A percentile compares a stretch with the other conserved stretches of the same genome.
Evolutionary conservation across 2,888 invertebrate genomes (phyloP).

Genomic region (Drosophila diplacantha): DNA sequence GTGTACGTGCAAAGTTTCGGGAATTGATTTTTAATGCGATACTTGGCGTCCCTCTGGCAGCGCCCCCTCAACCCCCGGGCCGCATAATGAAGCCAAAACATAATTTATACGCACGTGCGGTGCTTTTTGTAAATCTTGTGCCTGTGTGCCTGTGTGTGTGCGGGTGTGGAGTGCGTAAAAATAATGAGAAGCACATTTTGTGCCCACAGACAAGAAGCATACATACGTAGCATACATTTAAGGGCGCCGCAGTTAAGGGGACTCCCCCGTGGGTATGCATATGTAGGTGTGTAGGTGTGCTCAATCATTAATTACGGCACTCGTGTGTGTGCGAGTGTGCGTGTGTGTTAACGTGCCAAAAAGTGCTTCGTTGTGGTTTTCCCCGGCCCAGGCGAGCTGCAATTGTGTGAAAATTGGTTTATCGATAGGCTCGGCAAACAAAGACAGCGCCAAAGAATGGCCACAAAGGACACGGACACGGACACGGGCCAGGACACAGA

Average conservation of each 20-base stretch:
- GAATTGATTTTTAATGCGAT: constrained; percentile 70
- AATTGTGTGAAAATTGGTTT: constrained; percentile 64
- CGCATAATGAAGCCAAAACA: constrained; percentile 67
- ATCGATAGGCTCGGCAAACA: constrained; percentile 55
- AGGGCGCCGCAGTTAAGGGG: constrained; percentile 11
- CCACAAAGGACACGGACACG: constrained; percentile 19
- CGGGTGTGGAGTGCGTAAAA: constrained; percentile 49
- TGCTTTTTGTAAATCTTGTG: constrained; percentile 22
- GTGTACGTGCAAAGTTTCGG: constrained; percentile 64
- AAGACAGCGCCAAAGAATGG: constrained; percentile 28
- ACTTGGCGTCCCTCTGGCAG: constrained; percentile 40
- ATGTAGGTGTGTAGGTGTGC: constrained; percentile 35
- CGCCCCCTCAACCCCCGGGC: constrained; percentile 11
- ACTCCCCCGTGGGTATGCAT: constrained; percentile 10
- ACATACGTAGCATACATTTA: constrained; percentile 63
- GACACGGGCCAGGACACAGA: not conserved
- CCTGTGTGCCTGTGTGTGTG: constrained; percentile 11
- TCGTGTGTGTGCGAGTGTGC: constrained; percentile 7
- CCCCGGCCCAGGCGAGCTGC: constrained; percentile 5
- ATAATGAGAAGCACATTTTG: constrained; percentile 71
- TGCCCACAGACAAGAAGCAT: constrained; percentile 54
- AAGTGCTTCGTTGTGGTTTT: constrained; percentile 67
- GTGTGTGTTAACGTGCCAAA: constrained; percentile 56
- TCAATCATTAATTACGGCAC: constrained; percentile 64
- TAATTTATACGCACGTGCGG: constrained; percentile 58